These are phyloP conservation scores for Chiroxiphia lanceolata DNA, from an alignment of 2,797 vertebrate genomes.

Conservation along the genomic window DNA sequence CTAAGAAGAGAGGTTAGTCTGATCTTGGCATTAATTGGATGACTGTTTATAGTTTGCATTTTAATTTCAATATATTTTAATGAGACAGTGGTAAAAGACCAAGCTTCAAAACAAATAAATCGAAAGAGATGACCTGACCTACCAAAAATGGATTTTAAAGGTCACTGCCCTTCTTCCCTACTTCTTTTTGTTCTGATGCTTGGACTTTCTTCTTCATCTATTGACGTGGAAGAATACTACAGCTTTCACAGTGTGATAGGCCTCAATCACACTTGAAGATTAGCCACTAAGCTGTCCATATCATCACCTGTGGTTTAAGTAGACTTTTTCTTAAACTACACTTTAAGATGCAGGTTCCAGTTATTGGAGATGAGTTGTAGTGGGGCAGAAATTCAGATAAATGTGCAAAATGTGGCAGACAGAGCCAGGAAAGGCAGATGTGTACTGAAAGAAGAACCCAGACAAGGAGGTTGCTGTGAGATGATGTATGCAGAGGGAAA, in stretches of 20 bases:
- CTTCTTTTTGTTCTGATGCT: not conserved
- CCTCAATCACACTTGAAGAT: not conserved
- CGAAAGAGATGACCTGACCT: not conserved
- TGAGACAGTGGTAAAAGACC: not conserved
- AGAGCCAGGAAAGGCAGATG: not conserved
- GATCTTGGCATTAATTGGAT: not conserved
- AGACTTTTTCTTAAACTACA: not conserved
- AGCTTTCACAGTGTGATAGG: not conserved
- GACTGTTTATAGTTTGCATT: not conserved
- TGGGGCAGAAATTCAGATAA: not conserved
- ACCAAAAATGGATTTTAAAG: not conserved
- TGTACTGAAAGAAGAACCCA: not conserved
- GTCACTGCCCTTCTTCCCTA: not conserved
- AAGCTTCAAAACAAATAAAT: not conserved
- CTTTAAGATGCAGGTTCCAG: not conserved
- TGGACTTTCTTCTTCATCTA: not conserved
- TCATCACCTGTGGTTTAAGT: accelerated
- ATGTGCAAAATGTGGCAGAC: not conserved
- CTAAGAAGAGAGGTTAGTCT: not conserved
- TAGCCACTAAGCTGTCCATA: not conserved
- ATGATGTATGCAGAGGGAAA: not conserved
- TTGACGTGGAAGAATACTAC: not conserved
- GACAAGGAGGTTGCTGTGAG: not conserved
- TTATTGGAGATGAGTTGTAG: not conserved
- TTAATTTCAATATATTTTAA: not conserved